A percentile compares a stretch with the other conserved stretches of the same genome.
phyloP scores from a whole-genome alignment of 2,797 vertebrate genomes.

The Rhabdophis nuchalis region DNA sequence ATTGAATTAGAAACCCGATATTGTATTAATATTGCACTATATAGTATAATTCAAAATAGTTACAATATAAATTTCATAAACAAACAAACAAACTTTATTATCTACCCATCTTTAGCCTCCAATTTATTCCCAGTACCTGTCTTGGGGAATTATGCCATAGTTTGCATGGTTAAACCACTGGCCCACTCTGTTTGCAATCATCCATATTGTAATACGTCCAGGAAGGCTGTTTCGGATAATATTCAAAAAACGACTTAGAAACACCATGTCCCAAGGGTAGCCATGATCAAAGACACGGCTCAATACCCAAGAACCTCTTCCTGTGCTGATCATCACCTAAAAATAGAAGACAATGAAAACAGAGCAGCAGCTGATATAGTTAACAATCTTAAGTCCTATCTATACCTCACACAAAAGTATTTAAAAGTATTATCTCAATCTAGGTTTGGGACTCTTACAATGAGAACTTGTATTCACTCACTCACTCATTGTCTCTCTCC shows the following conservation, averaged over 20 bases:
- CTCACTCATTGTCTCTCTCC: background rate
- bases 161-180: conserved; percentile 76
- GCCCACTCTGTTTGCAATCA: conserved; percentile 69
- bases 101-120: background rate
- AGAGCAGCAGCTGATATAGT: background rate
- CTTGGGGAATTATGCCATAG: conserved; percentile 77
- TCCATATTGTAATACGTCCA: conserved; percentile 54
- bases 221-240: conserved; percentile 69
- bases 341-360: background rate
- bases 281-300: conserved; percentile 72
- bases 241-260: conserved; percentile 63
- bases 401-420: background rate
- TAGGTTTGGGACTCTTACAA: background rate
- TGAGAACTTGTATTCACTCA: background rate
- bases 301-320: conserved; percentile 77
- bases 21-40: no score
- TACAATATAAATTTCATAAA: no score
- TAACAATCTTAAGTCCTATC: background rate
- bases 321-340: conserved; percentile 85
- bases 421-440: background rate
- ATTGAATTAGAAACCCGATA: no score
- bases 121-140: conserved; percentile 72
- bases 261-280: conserved; percentile 79
- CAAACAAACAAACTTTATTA: background rate
- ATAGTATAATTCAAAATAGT: no score